Evolutionary conservation across 2,113 vertebrate species (phyloP).

Genomic region (Stictonetta naevosa): DNA sequence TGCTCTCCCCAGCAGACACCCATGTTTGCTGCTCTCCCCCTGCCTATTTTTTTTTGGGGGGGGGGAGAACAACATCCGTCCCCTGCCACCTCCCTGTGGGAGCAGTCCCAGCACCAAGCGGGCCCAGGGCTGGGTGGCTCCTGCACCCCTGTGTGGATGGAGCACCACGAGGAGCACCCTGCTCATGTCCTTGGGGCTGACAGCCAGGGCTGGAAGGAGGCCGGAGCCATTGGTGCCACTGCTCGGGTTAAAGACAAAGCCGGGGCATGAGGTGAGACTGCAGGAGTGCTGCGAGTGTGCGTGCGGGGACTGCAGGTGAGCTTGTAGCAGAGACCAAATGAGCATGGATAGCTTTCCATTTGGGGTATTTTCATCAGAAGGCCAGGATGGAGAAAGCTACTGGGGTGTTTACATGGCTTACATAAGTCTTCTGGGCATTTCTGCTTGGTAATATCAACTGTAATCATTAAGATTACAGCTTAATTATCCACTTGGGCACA

Average conservation of each 20-base stretch:
- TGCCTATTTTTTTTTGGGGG: neutral
- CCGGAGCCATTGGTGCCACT: neutral
- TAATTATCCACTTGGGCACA: neutral
- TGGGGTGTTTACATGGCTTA: neutral
- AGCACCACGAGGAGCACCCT: no score
- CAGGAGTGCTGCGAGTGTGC: neutral
- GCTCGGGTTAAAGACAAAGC: neutral
- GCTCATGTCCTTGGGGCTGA: no score
- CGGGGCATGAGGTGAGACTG: neutral
- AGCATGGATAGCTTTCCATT: neutral
- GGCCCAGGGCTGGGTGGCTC: neutral
- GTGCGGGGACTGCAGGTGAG: rapidly evolving
- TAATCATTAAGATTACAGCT: constrained; percentile 7
- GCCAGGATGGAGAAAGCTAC: neutral
- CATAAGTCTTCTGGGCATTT: neutral
- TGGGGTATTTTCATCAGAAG: neutral
- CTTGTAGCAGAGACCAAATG: neutral
- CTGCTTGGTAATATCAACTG: neutral
- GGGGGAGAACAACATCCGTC: rapidly evolving
- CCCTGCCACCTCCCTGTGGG: neutral
- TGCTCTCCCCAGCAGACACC: neutral
- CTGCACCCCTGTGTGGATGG: no score
- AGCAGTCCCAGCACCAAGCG: neutral
- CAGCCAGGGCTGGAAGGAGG: neutral
- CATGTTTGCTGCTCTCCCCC: neutral